Base-by-base conservation (phyloP, 2,113 vertebrate genomes). In the Osmerus mordax region DNA sequence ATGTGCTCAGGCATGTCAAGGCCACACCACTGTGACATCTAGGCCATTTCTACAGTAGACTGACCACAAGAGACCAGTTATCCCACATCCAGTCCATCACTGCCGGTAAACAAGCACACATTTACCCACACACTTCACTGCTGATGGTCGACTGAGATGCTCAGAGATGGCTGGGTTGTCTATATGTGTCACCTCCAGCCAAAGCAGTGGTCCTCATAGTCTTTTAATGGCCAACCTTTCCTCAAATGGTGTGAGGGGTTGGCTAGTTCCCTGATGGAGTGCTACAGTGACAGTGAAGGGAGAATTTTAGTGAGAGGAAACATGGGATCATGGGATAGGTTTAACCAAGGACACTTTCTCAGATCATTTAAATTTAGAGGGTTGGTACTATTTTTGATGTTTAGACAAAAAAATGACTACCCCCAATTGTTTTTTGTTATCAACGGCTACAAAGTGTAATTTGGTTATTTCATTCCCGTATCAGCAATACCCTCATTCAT, bases 221-320 rank as follows among this genome's bases (percentile, higher is more conserved):
- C 64, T 77, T 83, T 74, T 53, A 79, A 56, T 70, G 67, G 75
- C 53, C 77, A 61, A 74, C 81, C 66, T 70, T 83, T 74, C 79
- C 77, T 73, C 41, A 82, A 79, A 86, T 83, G 81, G 75, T 16
- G 3, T 23, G 54, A 76, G 72, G 83, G 83, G 76, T 71, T 81
- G 81, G 77, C 59, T 74, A 59, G 62, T 76, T 65, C 32, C 66
- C 51, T 74, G 80, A 83, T 61, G 54, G 56, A 78, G 73, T 72
- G 58, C 65, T 67, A 69, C 41, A 69, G 58, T 70, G 65, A 55
- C 78, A 72, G 81, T 61, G 74, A 73, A 58, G 21, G 3, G 15
- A 15, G 29, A 78, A 65, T 67, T 68, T 59, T 54, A 53, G 60
- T 18, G 63, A 47, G 32, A 55, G 3, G 52, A 28, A 28, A 56